These are phyloP conservation scores for Limnephilus marmoratus DNA, from an alignment of 2,888 invertebrate species.

Conservation along the genomic window DNA sequence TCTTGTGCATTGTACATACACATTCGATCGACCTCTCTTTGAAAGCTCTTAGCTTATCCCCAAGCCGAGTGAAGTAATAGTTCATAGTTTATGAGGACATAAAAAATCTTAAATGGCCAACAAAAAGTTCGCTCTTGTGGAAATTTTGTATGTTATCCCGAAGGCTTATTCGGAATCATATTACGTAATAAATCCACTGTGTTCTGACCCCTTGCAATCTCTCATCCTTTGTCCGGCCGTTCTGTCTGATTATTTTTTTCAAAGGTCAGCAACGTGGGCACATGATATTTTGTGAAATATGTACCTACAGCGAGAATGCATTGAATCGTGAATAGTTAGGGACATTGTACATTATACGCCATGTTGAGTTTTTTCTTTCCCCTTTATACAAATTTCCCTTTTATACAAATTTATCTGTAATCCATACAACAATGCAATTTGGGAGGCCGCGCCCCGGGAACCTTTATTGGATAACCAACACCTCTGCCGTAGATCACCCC, in stretches of 20 bases:
- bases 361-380: neutral
- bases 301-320: neutral
- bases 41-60: neutral
- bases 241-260: neutral
- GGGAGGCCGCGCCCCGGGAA: no score
- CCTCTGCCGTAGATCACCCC: no score
- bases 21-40: neutral
- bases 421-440: no score
- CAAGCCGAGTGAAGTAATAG: neutral
- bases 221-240: neutral
- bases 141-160: conserved; percentile 1
- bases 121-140: conserved; percentile 3
- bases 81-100: neutral
- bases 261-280: neutral
- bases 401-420: neutral
- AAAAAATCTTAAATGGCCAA: neutral
- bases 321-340: neutral
- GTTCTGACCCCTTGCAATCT: neutral
- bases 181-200: conserved; percentile 29
- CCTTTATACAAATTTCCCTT: neutral
- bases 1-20: no score
- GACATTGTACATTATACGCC: neutral
- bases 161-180: conserved; percentile 13
- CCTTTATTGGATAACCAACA: no score
- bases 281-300: neutral